Evolutionary conservation across 2,888 invertebrate species (phyloP).

Genomic region (Fabriciana adippe): DNA sequence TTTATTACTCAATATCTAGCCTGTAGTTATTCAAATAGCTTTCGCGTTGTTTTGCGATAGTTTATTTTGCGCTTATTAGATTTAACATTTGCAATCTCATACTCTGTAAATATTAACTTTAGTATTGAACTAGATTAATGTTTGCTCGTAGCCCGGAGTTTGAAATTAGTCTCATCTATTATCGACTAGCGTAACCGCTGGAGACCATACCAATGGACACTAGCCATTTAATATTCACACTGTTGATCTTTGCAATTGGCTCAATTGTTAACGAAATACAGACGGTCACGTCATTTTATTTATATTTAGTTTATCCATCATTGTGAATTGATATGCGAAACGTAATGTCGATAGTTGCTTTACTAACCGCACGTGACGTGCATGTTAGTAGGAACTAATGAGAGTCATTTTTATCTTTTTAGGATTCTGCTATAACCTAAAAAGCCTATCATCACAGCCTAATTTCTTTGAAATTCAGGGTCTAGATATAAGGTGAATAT

Average conservation of each 20-base stretch:
- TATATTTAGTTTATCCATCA: neutral
- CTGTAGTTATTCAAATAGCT: conserved; percentile 1
- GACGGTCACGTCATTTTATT: neutral
- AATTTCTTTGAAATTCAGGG: too few relatives aligned
- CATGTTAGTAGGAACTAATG: too few relatives aligned
- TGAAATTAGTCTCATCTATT: conserved; percentile 27
- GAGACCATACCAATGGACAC: conserved; percentile 21
- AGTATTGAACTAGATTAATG: conserved; percentile 22
- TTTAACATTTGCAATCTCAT: conserved; percentile 13
- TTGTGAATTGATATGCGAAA: too few relatives aligned
- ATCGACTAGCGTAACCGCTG: conserved; percentile 22
- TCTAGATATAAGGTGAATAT: too few relatives aligned
- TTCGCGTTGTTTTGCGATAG: neutral
- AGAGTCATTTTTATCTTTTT: too few relatives aligned
- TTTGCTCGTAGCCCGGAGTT: conserved; percentile 17
- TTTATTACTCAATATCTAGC: neutral
- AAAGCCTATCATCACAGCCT: too few relatives aligned
- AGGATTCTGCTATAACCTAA: too few relatives aligned
- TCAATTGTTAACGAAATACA: conserved; percentile 20
- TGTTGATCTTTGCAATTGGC: conserved; percentile 30
- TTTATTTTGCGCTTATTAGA: conserved; percentile 14
- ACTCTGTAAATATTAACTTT: conserved; percentile 10
- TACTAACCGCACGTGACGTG: too few relatives aligned
- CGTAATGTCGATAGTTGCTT: too few relatives aligned
- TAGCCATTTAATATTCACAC: conserved; percentile 31